phyloP scores from a whole-genome alignment of 2,113 vertebrate genomes.

The Piprites chloris region DNA sequence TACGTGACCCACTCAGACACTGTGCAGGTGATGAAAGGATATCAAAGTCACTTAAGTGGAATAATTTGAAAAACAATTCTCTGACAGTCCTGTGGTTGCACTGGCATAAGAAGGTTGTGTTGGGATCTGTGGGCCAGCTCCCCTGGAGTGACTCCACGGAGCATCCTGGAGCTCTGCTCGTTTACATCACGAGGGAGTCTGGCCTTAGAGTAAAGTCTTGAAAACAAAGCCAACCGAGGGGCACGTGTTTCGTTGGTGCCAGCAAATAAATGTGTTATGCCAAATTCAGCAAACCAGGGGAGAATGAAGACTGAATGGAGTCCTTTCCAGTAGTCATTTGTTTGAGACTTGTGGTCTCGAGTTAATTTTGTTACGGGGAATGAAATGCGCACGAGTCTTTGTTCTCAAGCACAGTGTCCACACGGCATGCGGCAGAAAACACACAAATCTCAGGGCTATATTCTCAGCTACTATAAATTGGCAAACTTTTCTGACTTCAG shows the following conservation, averaged over 20 bases:
- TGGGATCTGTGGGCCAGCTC: background rate
- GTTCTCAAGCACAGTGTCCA: slow-evolving; percentile 30
- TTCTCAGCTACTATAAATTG: slow-evolving; percentile 47
- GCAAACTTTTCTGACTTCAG: slow-evolving; percentile 27
- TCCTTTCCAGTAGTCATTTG: background rate
- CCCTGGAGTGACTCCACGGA: background rate
- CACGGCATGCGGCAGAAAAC: background rate
- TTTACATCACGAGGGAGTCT: background rate
- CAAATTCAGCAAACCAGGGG: slow-evolving; percentile 38
- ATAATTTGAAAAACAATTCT: background rate
- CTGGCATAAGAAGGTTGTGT: background rate
- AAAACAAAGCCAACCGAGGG: background rate
- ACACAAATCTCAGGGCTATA: slow-evolving; percentile 54
- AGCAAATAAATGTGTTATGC: slow-evolving; percentile 1
- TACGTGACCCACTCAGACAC: slow-evolving; percentile 58
- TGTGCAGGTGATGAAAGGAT: slow-evolving; percentile 39
- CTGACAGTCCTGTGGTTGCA: background rate
- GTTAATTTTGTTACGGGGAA: slow-evolving; percentile 17
- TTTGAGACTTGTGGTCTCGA: slow-evolving; percentile 9
- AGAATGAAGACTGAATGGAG: slow-evolving; percentile 35
- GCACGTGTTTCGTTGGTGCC: slow-evolving; percentile 20
- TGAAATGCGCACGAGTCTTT: background rate
- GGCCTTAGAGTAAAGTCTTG: background rate
- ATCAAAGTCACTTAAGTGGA: slow-evolving; percentile 39
- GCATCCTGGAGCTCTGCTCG: background rate